These are phyloP conservation scores for Hemibates koningsi DNA, from an alignment of 2,113 vertebrate genomes.

Conservation along the genomic window DNA sequence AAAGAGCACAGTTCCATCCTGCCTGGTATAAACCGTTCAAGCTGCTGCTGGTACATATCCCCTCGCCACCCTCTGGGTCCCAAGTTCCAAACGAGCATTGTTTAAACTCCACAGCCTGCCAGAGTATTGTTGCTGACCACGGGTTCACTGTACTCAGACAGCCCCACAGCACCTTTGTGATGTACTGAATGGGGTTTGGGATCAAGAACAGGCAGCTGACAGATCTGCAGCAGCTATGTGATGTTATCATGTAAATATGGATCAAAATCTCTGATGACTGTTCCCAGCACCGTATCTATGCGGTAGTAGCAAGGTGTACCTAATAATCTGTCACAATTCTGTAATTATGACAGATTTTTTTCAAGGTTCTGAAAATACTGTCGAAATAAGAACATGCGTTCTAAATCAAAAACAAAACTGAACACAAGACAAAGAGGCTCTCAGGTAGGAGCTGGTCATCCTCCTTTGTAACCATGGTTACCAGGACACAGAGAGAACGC, in stretches of 20 bases:
- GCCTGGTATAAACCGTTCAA: fast-evolving
- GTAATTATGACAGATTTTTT: background rate
- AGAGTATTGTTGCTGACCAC: background rate
- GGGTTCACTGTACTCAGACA: background rate
- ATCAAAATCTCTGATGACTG: background rate
- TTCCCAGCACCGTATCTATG: fast-evolving
- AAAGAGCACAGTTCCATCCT: background rate
- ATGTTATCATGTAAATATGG: background rate
- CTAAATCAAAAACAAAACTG: background rate
- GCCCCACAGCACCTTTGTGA: background rate
- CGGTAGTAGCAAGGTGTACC: background rate
- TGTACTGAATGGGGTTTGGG: background rate
- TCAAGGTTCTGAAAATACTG: background rate
- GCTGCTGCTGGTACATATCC: background rate
- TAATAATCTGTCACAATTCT: background rate
- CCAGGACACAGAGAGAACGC: background rate
- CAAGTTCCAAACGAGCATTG: background rate
- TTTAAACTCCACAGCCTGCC: background rate
- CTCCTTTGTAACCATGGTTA: background rate
- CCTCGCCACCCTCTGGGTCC: background rate
- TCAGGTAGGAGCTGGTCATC: background rate
- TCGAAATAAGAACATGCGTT: background rate
- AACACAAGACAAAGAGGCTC: background rate
- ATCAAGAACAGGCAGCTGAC: background rate
- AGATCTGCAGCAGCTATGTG: fast-evolving